phyloP scores from a whole-genome alignment of 2,797 vertebrate species.

The Simalia tracyae region DNA sequence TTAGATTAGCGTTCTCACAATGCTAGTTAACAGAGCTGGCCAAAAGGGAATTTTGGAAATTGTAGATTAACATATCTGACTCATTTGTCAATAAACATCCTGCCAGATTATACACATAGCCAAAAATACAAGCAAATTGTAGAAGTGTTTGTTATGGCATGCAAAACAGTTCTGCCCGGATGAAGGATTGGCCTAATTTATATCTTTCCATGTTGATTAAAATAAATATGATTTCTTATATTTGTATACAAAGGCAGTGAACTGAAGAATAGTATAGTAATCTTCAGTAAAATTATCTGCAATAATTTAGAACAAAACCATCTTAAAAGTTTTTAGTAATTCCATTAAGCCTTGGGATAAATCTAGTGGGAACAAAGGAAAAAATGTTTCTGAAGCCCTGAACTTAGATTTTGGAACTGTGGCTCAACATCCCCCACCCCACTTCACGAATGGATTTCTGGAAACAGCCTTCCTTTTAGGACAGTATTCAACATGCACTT shows the following conservation, averaged over 20 bases:
- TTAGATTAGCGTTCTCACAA: not conserved
- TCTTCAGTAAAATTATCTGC: not conserved
- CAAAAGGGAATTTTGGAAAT: no score
- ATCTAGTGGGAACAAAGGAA: not conserved
- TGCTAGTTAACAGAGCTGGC: no score
- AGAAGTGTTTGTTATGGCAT: not conserved
- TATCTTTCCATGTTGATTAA: no score
- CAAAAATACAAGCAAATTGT: not conserved
- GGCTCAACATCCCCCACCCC: not conserved
- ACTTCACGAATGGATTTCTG: not conserved
- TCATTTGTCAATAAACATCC: not conserved
- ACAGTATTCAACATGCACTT: not conserved
- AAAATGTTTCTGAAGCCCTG: not conserved
- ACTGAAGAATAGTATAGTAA: not conserved
- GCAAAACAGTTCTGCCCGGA: not conserved
- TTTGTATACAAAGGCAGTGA: not conserved
- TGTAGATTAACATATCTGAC: not conserved
- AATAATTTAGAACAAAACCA: not conserved
- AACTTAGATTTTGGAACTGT: not conserved
- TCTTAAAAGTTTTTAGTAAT: not conserved
- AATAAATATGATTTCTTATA: no score
- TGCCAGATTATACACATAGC: not conserved
- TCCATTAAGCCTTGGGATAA: not conserved
- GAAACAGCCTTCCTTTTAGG: not conserved
- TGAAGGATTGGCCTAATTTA: not conserved